phyloP scores from a whole-genome alignment of 2,113 vertebrate genomes.

The Ameiurus melas region DNA sequence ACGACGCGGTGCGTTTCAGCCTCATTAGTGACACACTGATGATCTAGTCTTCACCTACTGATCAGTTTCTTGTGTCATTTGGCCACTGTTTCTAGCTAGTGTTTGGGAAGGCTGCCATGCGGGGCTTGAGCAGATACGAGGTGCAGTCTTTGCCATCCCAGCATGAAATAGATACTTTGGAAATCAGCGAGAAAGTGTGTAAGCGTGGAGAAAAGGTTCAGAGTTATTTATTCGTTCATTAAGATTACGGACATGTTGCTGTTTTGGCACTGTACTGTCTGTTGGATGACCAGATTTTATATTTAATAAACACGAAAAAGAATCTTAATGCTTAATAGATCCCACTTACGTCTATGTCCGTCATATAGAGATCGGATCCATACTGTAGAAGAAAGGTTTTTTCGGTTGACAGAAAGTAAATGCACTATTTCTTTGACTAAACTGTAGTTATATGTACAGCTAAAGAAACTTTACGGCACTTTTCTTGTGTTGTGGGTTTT shows the following conservation, averaged over 20 bases:
- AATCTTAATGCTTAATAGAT: background rate
- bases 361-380: slow-evolving; percentile 14
- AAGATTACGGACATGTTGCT: background rate
- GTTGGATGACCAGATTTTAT: background rate
- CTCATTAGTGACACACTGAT: no score
- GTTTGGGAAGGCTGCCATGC: background rate
- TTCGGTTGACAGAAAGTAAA: no score
- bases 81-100: background rate
- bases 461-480: background rate
- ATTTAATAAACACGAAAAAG: background rate
- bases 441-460: background rate
- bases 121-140: background rate
- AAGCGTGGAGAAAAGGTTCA: background rate
- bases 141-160: background rate
- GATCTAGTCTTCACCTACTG: background rate
- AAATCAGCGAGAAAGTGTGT: background rate
- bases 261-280: background rate
- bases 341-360: background rate
- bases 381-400: background rate
- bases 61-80: background rate
- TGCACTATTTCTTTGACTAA: background rate
- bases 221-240: background rate
- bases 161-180: background rate
- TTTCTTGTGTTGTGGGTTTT: background rate
- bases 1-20: background rate